These are phyloP conservation scores for Agrotis ipsilon DNA, from an alignment of 2,888 invertebrate species.

Conservation along the genomic window DNA sequence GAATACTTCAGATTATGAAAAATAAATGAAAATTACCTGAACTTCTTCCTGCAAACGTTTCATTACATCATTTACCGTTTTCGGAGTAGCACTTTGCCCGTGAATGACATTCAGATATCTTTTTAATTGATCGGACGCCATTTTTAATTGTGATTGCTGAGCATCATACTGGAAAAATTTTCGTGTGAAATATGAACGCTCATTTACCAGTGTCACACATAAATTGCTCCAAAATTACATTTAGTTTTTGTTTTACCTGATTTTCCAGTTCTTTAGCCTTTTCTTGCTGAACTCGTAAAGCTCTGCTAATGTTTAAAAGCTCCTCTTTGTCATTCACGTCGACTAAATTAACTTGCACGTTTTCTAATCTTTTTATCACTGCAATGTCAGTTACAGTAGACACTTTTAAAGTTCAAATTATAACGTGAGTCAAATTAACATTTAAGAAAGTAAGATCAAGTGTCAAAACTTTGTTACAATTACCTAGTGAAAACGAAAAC, in stretches of 20 bases:
- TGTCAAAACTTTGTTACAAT: conserved; percentile 66
- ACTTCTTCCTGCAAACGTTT: conserved; percentile 95
- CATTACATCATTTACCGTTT: conserved; percentile 92
- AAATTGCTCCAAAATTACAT: neutral
- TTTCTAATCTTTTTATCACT: conserved; percentile 89
- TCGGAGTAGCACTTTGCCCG: conserved; percentile 87
- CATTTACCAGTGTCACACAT: neutral
- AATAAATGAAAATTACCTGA: conserved; percentile 83
- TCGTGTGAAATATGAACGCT: neutral
- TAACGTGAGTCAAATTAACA: conserved; percentile 36
- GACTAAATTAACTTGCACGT: conserved; percentile 92
- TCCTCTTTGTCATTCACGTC: conserved; percentile 93
- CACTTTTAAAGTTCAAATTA: conserved; percentile 39
- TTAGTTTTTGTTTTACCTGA: conserved; percentile 76
- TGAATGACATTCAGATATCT: conserved; percentile 92
- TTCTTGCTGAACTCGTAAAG: conserved; percentile 89
- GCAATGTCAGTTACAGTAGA: conserved; percentile 65
- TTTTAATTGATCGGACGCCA: conserved; percentile 91
- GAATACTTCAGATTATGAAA: neutral
- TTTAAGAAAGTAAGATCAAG: conserved; percentile 55
- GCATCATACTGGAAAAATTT: conserved; percentile 81
- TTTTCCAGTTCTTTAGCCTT: conserved; percentile 86
- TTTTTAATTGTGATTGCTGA: conserved; percentile 86
- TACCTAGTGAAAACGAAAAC: conserved; percentile 54
- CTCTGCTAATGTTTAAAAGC: conserved; percentile 90